phyloP scores from a whole-genome alignment of 1,140 invertebrate species.

The Bacillus rossius region DNA sequence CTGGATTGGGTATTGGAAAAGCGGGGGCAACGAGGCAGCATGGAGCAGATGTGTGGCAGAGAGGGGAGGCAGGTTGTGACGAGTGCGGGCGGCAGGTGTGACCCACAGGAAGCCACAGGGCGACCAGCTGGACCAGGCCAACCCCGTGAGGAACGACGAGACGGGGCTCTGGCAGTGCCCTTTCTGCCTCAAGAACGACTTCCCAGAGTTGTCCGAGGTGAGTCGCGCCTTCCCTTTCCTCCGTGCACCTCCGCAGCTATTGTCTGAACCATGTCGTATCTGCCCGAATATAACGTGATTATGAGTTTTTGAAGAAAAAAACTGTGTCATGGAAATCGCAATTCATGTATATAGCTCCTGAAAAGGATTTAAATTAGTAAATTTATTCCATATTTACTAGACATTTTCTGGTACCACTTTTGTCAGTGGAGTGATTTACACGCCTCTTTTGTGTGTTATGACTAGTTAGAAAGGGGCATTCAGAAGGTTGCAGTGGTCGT shows the following conservation, averaged over 20 bases:
- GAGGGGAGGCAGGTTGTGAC: no score
- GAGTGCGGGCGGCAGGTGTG: no score
- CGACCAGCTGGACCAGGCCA: conserved; percentile 91
- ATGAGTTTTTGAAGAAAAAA: not conserved
- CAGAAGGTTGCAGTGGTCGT: no score
- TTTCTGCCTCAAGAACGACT: conserved; percentile 93
- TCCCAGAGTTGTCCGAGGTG: conserved; percentile 89
- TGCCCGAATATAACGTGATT: not conserved
- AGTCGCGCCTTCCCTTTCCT: no score
- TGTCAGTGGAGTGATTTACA: no score
- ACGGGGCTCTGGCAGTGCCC: conserved; percentile 96
- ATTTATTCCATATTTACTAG: no score
- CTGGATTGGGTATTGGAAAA: no score
- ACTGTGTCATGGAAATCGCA: not conserved
- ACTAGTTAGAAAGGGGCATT: no score
- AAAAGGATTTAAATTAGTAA: not conserved
- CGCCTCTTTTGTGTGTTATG: no score
- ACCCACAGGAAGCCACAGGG: conserved; percentile 84
- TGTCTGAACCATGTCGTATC: not conserved
- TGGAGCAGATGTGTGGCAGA: no score
- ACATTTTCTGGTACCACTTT: no score
- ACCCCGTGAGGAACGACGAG: conserved; percentile 91
- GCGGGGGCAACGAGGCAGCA: no score
- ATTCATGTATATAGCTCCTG: not conserved
- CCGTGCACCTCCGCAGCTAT: not conserved